Conservation (phyloP, 2,113 vertebrate genomes). For the Chionomys nivalis region DNA sequence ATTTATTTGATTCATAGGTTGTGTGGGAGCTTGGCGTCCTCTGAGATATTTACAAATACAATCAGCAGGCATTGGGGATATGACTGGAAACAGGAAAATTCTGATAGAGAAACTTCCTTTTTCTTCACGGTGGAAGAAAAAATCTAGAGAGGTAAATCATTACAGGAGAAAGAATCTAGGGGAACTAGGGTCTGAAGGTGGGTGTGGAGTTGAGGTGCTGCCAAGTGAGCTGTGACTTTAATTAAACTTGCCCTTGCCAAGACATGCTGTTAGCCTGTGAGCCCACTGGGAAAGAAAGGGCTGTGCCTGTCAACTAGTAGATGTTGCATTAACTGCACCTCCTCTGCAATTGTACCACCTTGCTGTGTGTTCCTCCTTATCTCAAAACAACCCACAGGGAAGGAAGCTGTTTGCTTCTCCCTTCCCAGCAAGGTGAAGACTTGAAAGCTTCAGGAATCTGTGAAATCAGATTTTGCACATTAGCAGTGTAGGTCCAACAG, state of each 20-base stretch:
- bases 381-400: background rate
- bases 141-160: conserved; percentile 19
- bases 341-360: background rate
- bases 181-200: background rate
- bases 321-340: background rate
- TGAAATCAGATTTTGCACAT: conserved; percentile 4
- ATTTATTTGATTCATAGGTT: background rate
- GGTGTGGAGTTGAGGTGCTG: background rate
- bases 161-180: background rate
- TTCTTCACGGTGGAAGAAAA: background rate
- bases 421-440: background rate
- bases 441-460: background rate
- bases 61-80: background rate
- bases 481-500: background rate
- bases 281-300: background rate
- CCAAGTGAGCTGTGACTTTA: conserved; percentile 22
- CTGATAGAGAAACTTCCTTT: background rate
- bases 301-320: background rate
- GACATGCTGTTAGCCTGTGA: background rate
- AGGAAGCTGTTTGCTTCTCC: background rate
- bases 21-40: background rate
- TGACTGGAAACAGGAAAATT: background rate
- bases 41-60: conserved; percentile 21
- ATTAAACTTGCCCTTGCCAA: conserved; percentile 15
- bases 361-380: background rate